phyloP scores from a whole-genome alignment of 2,888 invertebrate genomes.

The Agrotis puta region DNA sequence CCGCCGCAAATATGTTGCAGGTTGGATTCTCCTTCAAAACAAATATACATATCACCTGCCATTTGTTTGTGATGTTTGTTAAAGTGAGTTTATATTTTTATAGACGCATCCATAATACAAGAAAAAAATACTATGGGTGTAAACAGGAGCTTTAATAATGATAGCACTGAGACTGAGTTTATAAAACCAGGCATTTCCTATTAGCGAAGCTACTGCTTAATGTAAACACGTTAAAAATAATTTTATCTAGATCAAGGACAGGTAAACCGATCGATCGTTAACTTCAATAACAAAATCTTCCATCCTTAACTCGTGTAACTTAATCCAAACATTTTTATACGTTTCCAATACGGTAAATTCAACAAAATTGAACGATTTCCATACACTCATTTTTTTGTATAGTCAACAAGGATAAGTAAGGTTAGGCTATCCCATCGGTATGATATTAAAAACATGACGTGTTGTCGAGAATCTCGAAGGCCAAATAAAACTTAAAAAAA shows the following conservation, averaged over 20 bases:
- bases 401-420: background rate
- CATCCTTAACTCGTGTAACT: slow-evolving; percentile 1
- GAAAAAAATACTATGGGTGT: too few relatives aligned
- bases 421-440: too few relatives aligned
- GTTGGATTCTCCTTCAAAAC: too few relatives aligned
- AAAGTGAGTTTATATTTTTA: too few relatives aligned
- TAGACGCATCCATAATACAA: too few relatives aligned
- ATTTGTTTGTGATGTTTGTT: too few relatives aligned
- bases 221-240: slow-evolving; percentile 10
- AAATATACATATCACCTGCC: too few relatives aligned
- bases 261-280: background rate
- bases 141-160: background rate
- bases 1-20: too few relatives aligned
- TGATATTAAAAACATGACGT: too few relatives aligned
- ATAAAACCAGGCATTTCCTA: background rate
- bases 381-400: slow-evolving; percentile 15
- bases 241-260: background rate
- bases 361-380: slow-evolving; percentile 43
- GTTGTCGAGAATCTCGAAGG: too few relatives aligned
- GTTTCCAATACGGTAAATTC: slow-evolving; percentile 29
- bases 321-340: slow-evolving; percentile 14
- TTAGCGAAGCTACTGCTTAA: too few relatives aligned
- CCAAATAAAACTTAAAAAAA: too few relatives aligned
- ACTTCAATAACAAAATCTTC: slow-evolving; percentile 7
- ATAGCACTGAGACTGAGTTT: background rate